These are phyloP conservation scores for Oryzias celebensis DNA, from an alignment of 2,113 vertebrate genomes.

Conservation along the genomic window DNA sequence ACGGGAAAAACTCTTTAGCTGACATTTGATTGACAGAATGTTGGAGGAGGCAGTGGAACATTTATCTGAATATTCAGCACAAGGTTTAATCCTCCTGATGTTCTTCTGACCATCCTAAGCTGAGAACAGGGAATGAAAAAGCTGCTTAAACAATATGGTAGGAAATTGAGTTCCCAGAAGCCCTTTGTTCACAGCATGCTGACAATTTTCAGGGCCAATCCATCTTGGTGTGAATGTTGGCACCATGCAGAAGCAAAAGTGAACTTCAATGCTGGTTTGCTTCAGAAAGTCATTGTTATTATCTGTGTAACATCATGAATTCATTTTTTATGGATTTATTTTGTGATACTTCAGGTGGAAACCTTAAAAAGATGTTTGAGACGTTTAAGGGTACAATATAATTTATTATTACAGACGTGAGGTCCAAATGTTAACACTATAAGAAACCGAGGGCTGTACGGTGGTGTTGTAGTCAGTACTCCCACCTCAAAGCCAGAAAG, in stretches of 20 bases:
- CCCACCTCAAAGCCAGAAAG: too few relatives aligned
- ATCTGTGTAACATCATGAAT: too few relatives aligned
- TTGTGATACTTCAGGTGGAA: too few relatives aligned
- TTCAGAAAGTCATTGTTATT: too few relatives aligned
- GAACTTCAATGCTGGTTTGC: not conserved
- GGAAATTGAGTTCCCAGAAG: conserved; percentile 48
- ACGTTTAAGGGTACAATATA: too few relatives aligned
- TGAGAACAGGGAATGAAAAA: conserved; percentile 6
- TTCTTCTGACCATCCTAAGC: conserved; percentile 25
- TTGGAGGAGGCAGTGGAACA: conserved; percentile 46
- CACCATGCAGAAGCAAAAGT: conserved; percentile 1
- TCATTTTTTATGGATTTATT: too few relatives aligned
- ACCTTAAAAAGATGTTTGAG: too few relatives aligned
- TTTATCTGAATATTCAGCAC: conserved; percentile 63
- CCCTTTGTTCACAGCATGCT: conserved; percentile 24
- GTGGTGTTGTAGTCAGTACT: too few relatives aligned
- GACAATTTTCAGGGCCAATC: conserved; percentile 20
- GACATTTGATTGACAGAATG: conserved; percentile 64
- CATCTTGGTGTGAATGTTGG: conserved; percentile 4
- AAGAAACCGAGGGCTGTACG: too few relatives aligned
- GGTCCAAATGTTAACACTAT: too few relatives aligned
- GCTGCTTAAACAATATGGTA: conserved; percentile 17
- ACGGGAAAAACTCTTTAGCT: conserved; percentile 26
- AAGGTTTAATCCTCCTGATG: conserved; percentile 41
- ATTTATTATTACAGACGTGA: too few relatives aligned